phyloP scores from a whole-genome alignment of 2,888 invertebrate species.

The Xestoiulus laeticollis region DNA sequence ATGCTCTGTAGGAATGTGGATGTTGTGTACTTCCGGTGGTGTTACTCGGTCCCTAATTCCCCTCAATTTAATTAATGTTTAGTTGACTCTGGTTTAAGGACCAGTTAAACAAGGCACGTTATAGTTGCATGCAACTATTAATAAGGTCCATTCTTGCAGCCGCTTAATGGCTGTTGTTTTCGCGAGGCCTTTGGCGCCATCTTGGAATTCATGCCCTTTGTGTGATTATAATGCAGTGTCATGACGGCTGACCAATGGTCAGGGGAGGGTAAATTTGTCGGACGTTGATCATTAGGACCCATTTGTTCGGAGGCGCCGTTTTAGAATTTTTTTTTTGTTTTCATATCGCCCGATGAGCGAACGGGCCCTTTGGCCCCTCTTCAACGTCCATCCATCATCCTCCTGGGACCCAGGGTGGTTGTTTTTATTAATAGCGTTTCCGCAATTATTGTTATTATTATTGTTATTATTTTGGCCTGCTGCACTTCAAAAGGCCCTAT shows the following conservation, averaged over 20 bases:
- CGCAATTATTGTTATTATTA: background rate
- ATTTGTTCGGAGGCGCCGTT: background rate
- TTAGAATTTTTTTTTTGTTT: background rate
- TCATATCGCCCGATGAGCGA: background rate
- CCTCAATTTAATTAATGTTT: too few species aligned
- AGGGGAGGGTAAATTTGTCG: background rate
- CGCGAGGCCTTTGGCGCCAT: background rate
- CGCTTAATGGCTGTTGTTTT: background rate
- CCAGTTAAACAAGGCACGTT: too few species aligned
- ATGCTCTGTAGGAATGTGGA: too few species aligned
- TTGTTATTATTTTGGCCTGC: slow-evolving; percentile 24
- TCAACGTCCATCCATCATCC: slow-evolving; percentile 7
- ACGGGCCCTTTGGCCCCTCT: background rate
- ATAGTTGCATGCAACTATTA: too few species aligned
- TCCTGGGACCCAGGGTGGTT: background rate
- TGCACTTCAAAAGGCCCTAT: slow-evolving; percentile 23
- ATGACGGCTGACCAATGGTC: background rate
- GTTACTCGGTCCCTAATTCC: too few species aligned
- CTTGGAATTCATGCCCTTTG: background rate
- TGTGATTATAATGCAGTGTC: background rate
- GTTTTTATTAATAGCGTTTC: background rate
- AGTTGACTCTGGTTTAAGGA: too few species aligned
- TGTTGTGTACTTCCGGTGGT: too few species aligned
- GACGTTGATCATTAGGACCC: background rate
- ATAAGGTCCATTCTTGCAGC: background rate